Evolutionary conservation across 2,888 invertebrate species (phyloP).

Genomic region (Lumbricus terrestris): DNA sequence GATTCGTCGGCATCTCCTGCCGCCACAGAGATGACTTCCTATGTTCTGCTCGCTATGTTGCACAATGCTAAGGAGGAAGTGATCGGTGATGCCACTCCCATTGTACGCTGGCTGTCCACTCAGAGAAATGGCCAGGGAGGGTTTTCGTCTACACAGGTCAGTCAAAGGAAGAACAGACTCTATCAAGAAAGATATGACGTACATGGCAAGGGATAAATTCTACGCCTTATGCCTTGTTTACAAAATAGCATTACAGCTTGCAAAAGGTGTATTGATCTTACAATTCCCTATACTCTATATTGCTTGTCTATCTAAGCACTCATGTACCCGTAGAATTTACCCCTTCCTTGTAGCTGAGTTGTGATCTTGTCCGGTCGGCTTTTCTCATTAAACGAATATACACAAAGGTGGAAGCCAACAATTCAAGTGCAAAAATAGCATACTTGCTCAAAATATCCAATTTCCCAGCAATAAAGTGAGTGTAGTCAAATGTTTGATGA

Average conservation of each 20-base stretch:
- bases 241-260: background rate
- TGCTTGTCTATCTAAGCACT: too few species aligned
- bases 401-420: too few species aligned
- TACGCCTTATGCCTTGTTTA: background rate
- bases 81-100: conserved; percentile 61
- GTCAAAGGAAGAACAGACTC: too few species aligned
- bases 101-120: conserved; percentile 73
- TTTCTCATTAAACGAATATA: too few species aligned
- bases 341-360: too few species aligned
- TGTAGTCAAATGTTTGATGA: too few species aligned
- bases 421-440: too few species aligned
- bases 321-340: too few species aligned
- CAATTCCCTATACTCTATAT: background rate
- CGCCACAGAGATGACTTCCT: conserved; percentile 84
- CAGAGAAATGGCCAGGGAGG: conserved; percentile 70
- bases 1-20: conserved; percentile 65
- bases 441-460: too few species aligned
- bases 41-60: conserved; percentile 74
- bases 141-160: conserved; percentile 57
- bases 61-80: conserved; percentile 47
- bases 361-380: too few species aligned
- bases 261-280: background rate
- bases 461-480: too few species aligned
- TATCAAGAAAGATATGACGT: background rate
- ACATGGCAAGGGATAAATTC: too few species aligned